A percentile compares a stretch with the other conserved stretches of the same genome.
Conservation (phyloP, 2,797 vertebrate species). For the Microctenopoma steveboyesi region DNA sequence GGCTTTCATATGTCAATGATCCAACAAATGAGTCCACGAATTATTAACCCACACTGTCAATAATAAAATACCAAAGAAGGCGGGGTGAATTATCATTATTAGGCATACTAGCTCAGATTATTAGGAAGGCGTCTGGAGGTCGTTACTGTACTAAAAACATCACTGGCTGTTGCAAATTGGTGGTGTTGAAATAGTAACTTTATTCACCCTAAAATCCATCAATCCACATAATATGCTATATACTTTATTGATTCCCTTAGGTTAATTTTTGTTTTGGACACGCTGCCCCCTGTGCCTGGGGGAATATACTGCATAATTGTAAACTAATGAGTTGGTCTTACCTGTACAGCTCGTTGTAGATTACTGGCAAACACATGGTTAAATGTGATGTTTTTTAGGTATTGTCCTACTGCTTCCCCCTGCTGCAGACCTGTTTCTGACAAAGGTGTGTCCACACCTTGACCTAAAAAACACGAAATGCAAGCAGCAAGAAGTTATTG, state of each 20-base stretch:
- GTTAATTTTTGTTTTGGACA: too few relatives aligned
- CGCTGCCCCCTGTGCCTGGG: too few relatives aligned
- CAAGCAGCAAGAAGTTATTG: background rate
- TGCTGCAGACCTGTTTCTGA: constrained; percentile 86
- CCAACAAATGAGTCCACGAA: too few relatives aligned
- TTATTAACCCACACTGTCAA: too few relatives aligned
- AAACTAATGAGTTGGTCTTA: constrained; percentile 44
- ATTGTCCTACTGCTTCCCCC: constrained; percentile 87
- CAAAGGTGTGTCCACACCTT: constrained; percentile 69
- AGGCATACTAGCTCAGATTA: too few relatives aligned
- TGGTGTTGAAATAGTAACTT: background rate
- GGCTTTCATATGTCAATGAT: too few relatives aligned
- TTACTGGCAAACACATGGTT: constrained; percentile 90
- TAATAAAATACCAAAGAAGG: too few relatives aligned
- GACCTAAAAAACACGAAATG: constrained; percentile 54
- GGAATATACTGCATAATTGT: background rate
- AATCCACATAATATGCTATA: too few relatives aligned
- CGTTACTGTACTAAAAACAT: background rate
- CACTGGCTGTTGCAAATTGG: background rate
- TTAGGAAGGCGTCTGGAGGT: background rate
- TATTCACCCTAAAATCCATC: too few relatives aligned
- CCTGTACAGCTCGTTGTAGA: constrained; percentile 92
- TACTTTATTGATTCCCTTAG: too few relatives aligned
- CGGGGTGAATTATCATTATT: too few relatives aligned
- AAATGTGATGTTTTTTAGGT: constrained; percentile 87